These are phyloP conservation scores for Caligus rogercresseyi DNA, from an alignment of 1,140 invertebrate genomes.

Conservation along the genomic window DNA sequence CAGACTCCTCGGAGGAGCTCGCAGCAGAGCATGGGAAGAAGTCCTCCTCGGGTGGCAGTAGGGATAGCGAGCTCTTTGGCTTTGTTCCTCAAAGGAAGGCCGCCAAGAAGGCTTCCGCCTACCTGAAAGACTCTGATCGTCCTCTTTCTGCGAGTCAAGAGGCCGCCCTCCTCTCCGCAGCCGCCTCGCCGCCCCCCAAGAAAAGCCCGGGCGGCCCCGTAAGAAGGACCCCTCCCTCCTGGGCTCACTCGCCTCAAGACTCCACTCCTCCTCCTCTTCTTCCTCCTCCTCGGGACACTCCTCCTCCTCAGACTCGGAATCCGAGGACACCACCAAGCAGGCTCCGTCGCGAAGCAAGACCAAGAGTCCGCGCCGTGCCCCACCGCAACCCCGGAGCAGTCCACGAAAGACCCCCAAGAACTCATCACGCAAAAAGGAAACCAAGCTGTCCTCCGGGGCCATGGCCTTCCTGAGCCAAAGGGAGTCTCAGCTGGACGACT, in stretches of 20 bases:
- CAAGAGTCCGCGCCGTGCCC: not conserved
- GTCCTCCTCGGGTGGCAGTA: constrained; percentile 6
- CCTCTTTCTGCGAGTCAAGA: not conserved
- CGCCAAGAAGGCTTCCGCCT: constrained; percentile 62
- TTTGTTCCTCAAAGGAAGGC: constrained; percentile 74
- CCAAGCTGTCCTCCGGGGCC: constrained; percentile 12
- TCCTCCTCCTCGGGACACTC: not conserved
- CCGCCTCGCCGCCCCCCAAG: constrained; percentile 18
- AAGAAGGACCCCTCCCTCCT: constrained; percentile 7
- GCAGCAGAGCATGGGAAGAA: constrained; percentile 13
- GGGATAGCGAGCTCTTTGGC: constrained; percentile 19
- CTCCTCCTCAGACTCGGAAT: constrained; percentile 8
- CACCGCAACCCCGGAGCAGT: not conserved
- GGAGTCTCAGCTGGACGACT: constrained; percentile 20
- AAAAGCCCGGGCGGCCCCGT: constrained; percentile 1
- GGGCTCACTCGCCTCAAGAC: not conserved
- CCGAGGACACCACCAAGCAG: not conserved
- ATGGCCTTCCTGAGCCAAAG: constrained; percentile 20
- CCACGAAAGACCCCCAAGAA: constrained; percentile 2
- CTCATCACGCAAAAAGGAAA: not conserved
- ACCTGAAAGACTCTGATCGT: constrained; percentile 14
- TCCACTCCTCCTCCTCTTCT: not conserved
- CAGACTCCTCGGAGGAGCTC: constrained; percentile 28
- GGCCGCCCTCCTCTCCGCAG: not conserved
- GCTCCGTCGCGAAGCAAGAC: not conserved